Evolutionary conservation across 2,888 invertebrate genomes (phyloP).

Genomic region (Gryllus longicercus): DNA sequence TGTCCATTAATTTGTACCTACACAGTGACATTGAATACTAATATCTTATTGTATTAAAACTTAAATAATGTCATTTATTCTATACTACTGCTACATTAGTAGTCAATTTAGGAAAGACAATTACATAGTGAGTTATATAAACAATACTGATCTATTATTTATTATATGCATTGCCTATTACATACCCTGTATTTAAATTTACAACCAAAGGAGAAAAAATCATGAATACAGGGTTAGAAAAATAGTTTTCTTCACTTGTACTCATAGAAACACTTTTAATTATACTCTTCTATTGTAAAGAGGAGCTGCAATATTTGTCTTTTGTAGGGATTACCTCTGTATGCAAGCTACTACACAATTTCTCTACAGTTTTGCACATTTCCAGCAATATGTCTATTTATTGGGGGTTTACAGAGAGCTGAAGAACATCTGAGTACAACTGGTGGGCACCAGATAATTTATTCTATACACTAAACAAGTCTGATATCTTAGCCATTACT

Average conservation of each 20-base stretch:
- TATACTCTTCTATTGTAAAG: too few relatives aligned
- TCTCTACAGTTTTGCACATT: too few relatives aligned
- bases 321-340: too few relatives aligned
- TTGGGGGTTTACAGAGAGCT: too few relatives aligned
- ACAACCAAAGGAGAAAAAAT: neutral
- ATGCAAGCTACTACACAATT: too few relatives aligned
- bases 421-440: too few relatives aligned
- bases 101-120: neutral
- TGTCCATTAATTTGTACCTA: neutral
- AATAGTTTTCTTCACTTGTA: neutral
- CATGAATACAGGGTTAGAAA: constrained; percentile 10
- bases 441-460: too few relatives aligned
- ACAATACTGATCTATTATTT: neutral
- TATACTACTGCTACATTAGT: neutral
- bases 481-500: too few relatives aligned
- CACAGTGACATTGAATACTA: neutral
- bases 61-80: neutral
- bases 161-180: neutral
- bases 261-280: neutral
- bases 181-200: neutral
- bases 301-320: too few relatives aligned
- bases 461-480: too few relatives aligned
- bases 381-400: too few relatives aligned
- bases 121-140: neutral
- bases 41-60: neutral